Conservation (phyloP, 2,797 vertebrate species). For the Cygnus olor region DNA sequence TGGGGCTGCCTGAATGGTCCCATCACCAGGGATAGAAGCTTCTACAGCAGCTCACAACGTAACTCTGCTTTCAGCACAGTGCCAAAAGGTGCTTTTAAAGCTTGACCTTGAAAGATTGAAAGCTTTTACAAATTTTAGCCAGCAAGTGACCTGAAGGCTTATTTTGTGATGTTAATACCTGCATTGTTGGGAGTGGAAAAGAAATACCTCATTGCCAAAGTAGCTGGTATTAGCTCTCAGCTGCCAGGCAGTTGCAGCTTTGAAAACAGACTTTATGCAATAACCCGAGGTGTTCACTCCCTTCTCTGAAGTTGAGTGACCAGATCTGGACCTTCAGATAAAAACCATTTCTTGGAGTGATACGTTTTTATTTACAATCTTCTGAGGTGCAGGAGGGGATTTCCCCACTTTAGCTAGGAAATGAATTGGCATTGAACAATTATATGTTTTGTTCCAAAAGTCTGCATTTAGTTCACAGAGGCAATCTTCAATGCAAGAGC, state of each 20-base stretch:
- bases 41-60: not conserved
- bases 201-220: not conserved
- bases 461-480: not conserved
- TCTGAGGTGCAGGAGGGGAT: not conserved
- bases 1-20: not conserved
- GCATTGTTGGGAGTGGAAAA: not conserved
- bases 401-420: not conserved
- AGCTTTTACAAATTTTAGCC: not conserved
- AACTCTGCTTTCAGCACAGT: not conserved
- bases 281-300: not conserved
- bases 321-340: not conserved
- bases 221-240: not conserved
- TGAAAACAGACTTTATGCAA: not conserved
- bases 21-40: fast-evolving
- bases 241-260: not conserved
- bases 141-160: not conserved
- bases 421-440: not conserved
- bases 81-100: not conserved
- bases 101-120: not conserved
- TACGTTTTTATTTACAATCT: not conserved
- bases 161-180: not conserved
- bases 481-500: not conserved
- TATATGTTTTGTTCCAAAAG: not conserved
- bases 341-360: not conserved
- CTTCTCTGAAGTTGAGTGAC: not conserved